Evolutionary conservation across 2,113 vertebrate species (phyloP).

Genomic region (Cololabis saira): DNA sequence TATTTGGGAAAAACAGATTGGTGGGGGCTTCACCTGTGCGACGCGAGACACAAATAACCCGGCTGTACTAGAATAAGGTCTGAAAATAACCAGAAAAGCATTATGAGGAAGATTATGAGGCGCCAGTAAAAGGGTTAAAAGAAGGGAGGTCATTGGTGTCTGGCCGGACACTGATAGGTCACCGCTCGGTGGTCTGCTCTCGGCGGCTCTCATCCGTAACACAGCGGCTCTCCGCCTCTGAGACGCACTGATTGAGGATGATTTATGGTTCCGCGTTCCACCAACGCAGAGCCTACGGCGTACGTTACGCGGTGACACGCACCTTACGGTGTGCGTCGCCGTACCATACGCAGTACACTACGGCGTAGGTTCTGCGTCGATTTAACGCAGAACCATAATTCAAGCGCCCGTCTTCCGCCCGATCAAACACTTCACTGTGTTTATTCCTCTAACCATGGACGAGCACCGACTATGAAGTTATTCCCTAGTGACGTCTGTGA

Average conservation of each 20-base stretch:
- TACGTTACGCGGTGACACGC: no score
- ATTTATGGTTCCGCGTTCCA: no score
- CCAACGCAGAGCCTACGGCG: no score
- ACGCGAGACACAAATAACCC: no score
- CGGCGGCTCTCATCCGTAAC: conserved; percentile 55
- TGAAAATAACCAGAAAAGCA: background rate
- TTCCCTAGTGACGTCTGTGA: background rate
- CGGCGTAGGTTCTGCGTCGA: no score
- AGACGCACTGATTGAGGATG: conserved; percentile 46
- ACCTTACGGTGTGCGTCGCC: no score
- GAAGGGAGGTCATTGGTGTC: conserved; percentile 48
- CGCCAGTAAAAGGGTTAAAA: conserved; percentile 65
- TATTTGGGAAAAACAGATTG: no score
- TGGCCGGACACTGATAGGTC: conserved; percentile 75
- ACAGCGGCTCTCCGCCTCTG: conserved; percentile 64
- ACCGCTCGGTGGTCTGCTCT: conserved; percentile 74
- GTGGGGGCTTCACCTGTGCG: no score
- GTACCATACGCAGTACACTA: no score
- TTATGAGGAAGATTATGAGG: background rate
- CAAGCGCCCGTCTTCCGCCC: background rate
- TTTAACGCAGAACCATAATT: no score
- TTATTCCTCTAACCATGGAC: background rate
- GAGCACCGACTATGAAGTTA: background rate
- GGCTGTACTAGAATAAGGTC: no score
- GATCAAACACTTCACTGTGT: background rate